Conservation (phyloP, 2,797 vertebrate species). For the Epinephelus malabaricus region DNA sequence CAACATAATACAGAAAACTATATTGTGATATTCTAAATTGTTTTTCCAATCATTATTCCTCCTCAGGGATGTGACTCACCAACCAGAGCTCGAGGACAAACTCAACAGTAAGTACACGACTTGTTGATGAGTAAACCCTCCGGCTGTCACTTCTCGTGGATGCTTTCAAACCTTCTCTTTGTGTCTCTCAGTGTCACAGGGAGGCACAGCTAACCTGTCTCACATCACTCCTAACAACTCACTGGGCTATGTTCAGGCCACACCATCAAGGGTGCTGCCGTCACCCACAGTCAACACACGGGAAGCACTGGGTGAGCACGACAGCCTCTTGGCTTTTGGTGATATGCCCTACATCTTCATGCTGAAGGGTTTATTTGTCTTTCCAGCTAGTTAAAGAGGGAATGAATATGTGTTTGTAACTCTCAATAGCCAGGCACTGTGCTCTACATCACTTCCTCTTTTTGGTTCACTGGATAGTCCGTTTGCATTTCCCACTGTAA, state of each 20-base stretch:
- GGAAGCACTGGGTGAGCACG: conserved; percentile 92
- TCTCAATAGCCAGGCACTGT: no score
- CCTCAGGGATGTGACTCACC: conserved; percentile 39
- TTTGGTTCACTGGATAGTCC: no score
- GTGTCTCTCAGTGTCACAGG: conserved; percentile 77
- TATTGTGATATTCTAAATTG: background rate
- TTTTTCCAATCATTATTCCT: background rate
- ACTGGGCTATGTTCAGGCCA: conserved; percentile 85
- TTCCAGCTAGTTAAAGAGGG: no score
- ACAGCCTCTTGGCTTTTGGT: background rate
- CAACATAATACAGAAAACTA: no score
- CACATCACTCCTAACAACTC: conserved; percentile 93
- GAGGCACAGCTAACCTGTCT: conserved; percentile 83
- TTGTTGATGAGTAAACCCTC: fast-evolving
- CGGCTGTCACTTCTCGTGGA: fast-evolving
- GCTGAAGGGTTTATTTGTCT: background rate
- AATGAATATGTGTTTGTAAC: no score
- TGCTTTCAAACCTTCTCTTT: background rate
- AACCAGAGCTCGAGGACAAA: conserved; percentile 46
- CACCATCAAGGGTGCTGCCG: conserved; percentile 90
- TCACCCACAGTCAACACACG: conserved; percentile 95
- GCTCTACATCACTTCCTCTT: no score
- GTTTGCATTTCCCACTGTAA: no score
- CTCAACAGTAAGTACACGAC: conserved; percentile 64
- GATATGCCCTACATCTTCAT: background rate